Conservation (phyloP, 1,140 invertebrate genomes). For the Caenorhabditis brenneri region DNA sequence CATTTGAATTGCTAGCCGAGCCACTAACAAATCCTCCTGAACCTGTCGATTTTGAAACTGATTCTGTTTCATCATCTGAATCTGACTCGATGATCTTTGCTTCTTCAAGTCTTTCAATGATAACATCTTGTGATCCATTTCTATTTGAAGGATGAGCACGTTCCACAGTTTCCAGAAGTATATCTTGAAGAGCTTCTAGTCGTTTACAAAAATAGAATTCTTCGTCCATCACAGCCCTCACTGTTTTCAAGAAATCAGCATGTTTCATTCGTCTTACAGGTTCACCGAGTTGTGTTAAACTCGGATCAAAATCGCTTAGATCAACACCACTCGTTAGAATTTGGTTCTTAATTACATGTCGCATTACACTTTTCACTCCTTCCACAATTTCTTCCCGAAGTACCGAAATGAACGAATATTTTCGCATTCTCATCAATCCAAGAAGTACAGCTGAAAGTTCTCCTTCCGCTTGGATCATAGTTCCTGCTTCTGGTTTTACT, state of each 20-base stretch:
- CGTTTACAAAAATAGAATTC: conserved; percentile 77
- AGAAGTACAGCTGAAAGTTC: conserved; percentile 69
- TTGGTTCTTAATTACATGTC: conserved; percentile 65
- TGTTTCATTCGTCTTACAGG: conserved; percentile 77
- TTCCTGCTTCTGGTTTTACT: conserved; percentile 76
- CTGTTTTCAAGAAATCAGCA: conserved; percentile 81
- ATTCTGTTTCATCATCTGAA: background rate
- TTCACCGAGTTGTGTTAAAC: conserved; percentile 77
- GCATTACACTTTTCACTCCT: conserved; percentile 64
- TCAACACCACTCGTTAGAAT: conserved; percentile 60
- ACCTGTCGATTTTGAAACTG: background rate
- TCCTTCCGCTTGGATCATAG: conserved; percentile 55
- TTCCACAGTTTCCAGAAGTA: conserved; percentile 50
- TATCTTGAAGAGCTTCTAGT: conserved; percentile 74
- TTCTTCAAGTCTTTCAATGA: background rate
- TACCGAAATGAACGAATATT: conserved; percentile 67
- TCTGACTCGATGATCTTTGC: background rate
- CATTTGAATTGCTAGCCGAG: background rate
- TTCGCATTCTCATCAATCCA: conserved; percentile 70
- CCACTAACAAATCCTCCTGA: conserved; percentile 3
- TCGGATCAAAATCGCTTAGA: conserved; percentile 63
- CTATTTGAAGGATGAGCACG: background rate
- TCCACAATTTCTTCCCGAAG: conserved; percentile 66
- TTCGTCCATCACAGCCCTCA: conserved; percentile 80
- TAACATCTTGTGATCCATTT: background rate